Base-by-base conservation (phyloP, 2,888 invertebrate species). In the Polietes domitor region DNA sequence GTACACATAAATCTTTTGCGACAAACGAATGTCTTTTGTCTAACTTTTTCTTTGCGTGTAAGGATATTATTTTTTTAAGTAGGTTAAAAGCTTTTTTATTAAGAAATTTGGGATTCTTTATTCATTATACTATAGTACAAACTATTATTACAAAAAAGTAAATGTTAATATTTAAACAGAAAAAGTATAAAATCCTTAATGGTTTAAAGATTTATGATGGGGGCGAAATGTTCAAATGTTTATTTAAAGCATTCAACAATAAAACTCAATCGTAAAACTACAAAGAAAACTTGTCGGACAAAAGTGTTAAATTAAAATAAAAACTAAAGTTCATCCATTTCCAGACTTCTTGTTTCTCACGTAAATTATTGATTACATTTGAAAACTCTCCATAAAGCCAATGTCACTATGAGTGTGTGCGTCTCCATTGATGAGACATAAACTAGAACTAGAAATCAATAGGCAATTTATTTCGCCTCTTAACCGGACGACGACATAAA, bases 321-420 rank as follows among this genome's bases (percentile, higher is more conserved):
- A 47, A 61, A 26, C 58, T 15, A 28, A 28, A 12, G 43, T 37
- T 37, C 37, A 1, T 37, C 12, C n/a, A n/a, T n/a, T 47, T 15
- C 47, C 47, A 28, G 65, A 80, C 0, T n/a, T 21, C 0, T n/a
- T 21, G 19, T 75, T n/a, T 80, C 75, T 71, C 80, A 80, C 80
- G 37, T 43, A 71, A 63, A 80, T 75, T 71, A 63, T 0, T n/a
- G 3, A 19, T 58, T 58, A 70, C 10, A 41, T 19, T 41, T 21
- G 47, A 37, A 3, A 37, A 37, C n/a, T 15, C 47, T 47, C 12
- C 65, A 61, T 47, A 50, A 50, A 43, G 7, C 10, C 10, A 43
- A 58, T 53, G 6, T 53, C n/a, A 19, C 24, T 43, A 10, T 32
- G 32, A 5, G 32, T 32, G 32, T 32, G 32, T 32, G 32, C 7